Evolutionary conservation across 2,113 vertebrate species (phyloP), one percentile per base, ranked within the genome.

Genomic region (Jaculus jaculus): DNA sequence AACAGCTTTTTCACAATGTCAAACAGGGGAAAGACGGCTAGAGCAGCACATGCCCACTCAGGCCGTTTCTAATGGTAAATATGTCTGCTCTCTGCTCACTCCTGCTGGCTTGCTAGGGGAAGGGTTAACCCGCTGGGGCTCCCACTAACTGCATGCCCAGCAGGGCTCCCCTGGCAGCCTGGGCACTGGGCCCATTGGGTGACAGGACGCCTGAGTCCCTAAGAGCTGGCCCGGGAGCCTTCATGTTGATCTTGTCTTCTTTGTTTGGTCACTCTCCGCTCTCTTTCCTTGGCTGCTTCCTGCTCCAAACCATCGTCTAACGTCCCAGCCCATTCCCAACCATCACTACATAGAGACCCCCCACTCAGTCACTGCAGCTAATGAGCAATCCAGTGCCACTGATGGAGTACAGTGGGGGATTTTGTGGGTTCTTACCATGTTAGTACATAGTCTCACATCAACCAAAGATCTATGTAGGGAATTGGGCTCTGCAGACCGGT

Each of bases 21-120:
- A 98, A 98, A 99, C 99, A 99, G 99, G 99, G 98, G 99, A 99
- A 98, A 99, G 99, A 98, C 99, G 99, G 98, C 97, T 99, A 98
- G 99, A 98, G 98, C 98, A 99, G 98, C 98, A 97, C 98, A 97
- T 98, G 98, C 97, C 98, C 98, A 98, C 98, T 97, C 99, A 99
- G 98, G 99, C 98, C 98, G 99, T 99, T 98, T 99, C 99, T 98
- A 99, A 99, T 99, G 99, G 99, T 99, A 99, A 99, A 99, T 99
- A 99, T 99, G 96, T 98, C 97, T 97, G 98, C 98, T 98, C 98
- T 98, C 97, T 91, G 5, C 96, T 94, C 83, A 85, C 95, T 94
- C 92, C 94, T 83, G 69, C 96, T 93, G 94, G 97, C 97, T 96
- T 96, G 96, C 87, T 96, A 96, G 32, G 94, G 94, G 98, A 96